Evolutionary conservation across 2,113 vertebrate genomes (phyloP), one percentile per base, ranked within the genome.

Genomic region (Pseudopipra pipra): DNA sequence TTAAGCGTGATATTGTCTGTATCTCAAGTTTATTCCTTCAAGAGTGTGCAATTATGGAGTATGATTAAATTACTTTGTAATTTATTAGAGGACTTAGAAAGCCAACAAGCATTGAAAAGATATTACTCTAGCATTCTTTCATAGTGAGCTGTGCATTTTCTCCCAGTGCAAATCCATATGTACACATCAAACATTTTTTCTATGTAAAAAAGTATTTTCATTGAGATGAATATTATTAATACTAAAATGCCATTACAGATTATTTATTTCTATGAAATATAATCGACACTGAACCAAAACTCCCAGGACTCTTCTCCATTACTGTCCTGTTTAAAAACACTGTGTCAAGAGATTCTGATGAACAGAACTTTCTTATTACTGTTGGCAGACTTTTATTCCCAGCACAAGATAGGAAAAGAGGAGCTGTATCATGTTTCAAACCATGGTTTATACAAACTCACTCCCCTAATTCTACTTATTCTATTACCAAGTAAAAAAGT

Each of bases 281-380:
- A 83, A 59, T 87, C 1, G 1, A 33, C 84, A 77, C 43, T 28
- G 82, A 96, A 79, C 14, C n/a, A 86, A 94, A 97, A 67, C 20
- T 51, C 84, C 85, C 3, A 8, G 52, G 95, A 92, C 83, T 88
- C n/a, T 47, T 81, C 93, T 66, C 90, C 81, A n/a, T 55, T 77
- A 65, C 54, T 80, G 14, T 76, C 89, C 47, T 95, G 55, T 96
- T 94, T 81, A 61, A 95, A 96, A 97, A 95, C 67, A 96, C 54
- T 79, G 20, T 39, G 70, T 94, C 86, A 96, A 97, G 93, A 95
- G 82, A 90, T 86, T 96, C 90, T 76, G 72, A 79, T 93, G 76
- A 96, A 95, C 76, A 90, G 76, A 97, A 97, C 88, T 96, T 97
- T 95, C 95, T 97, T 97, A 97, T 96, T 95, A 35, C 58, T 94